Conservation (phyloP, 1,140 invertebrate genomes). For the Musca domestica region DNA sequence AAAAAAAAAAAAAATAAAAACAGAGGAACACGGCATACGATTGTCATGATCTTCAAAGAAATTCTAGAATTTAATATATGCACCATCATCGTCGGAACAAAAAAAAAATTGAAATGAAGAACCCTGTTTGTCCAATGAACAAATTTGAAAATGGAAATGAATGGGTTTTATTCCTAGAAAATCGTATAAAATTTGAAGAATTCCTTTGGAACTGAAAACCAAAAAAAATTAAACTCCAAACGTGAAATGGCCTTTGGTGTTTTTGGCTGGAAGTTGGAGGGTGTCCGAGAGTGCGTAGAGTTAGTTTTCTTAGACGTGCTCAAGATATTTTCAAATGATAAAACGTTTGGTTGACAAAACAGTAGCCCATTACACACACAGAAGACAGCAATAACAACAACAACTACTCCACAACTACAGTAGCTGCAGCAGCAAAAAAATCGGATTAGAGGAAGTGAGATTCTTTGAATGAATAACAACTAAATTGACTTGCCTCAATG, state of each 20-base stretch:
- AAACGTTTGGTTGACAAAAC: not conserved
- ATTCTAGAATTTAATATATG: too few species aligned
- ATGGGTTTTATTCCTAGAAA: slow-evolving; percentile 1
- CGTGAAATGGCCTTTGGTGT: too few species aligned
- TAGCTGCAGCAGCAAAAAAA: not conserved
- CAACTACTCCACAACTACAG: too few species aligned
- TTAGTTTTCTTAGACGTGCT: not conserved
- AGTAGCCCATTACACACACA: not conserved
- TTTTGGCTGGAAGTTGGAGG: too few species aligned
- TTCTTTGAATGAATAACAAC: not conserved
- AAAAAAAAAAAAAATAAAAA: too few species aligned
- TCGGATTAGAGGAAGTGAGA: slow-evolving; percentile 3
- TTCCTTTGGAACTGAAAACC: not conserved
- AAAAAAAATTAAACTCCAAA: too few species aligned
- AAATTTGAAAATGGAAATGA: slow-evolving; percentile 6
- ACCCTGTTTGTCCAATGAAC: slow-evolving; percentile 2
- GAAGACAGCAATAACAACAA: not conserved
- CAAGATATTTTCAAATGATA: slow-evolving; percentile 16
- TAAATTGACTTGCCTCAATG: too few species aligned
- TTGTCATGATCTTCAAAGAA: too few species aligned
- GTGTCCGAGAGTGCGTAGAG: too few species aligned
- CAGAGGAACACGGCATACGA: not conserved
- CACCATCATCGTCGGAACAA: not conserved
- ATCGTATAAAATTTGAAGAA: slow-evolving; percentile 6
- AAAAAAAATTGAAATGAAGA: not conserved